phyloP scores from a whole-genome alignment of 2,113 vertebrate genomes.

The Lagenorhynchus albirostris region DNA sequence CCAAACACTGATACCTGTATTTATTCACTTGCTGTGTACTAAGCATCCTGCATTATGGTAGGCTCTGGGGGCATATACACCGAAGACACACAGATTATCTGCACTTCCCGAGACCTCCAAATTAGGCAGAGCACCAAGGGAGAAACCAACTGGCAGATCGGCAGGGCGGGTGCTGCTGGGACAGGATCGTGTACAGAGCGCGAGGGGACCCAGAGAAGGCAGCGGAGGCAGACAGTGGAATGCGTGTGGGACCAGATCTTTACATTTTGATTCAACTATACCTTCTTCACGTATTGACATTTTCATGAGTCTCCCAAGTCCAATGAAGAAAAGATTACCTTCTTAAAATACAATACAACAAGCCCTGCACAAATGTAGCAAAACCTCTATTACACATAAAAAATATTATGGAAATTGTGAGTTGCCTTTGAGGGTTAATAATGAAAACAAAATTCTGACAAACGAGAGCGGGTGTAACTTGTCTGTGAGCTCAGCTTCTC shows the following conservation, averaged over 20 bases:
- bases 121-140: neutral
- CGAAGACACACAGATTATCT: neutral
- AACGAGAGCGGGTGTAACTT: neutral
- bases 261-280: neutral
- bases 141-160: neutral
- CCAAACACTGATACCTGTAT: too few species aligned
- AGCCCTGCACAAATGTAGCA: neutral
- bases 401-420: neutral
- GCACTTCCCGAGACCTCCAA: neutral
- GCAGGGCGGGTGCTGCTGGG: rapidly evolving
- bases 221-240: neutral
- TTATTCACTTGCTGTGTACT: neutral
- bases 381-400: neutral
- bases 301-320: neutral
- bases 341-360: conserved; percentile 1
- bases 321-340: neutral
- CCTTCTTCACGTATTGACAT: neutral
- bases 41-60: neutral
- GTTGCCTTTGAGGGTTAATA: neutral
- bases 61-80: neutral
- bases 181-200: neutral
- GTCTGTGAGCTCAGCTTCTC: neutral
- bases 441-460: neutral
- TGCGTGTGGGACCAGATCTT: neutral
- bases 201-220: neutral